Evolutionary conservation across 1,140 invertebrate species (phyloP).

Genomic region (Druon quercuslanigerum): DNA sequence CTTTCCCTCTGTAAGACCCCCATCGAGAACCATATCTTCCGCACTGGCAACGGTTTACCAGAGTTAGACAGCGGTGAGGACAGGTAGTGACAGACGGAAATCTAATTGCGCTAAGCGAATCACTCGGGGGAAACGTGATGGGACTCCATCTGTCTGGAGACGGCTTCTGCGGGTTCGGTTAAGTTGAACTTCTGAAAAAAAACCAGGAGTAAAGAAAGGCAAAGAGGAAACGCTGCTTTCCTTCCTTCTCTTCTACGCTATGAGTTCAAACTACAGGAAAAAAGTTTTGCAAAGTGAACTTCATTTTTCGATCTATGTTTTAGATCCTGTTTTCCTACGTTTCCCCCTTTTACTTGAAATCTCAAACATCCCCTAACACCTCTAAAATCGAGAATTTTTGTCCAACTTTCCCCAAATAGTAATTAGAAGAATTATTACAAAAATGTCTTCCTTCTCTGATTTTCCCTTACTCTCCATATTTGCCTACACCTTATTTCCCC

Average conservation of each 20-base stretch:
- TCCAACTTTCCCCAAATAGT: not conserved
- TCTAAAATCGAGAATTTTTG: too few species aligned
- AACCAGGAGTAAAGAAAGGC: constrained; percentile 11
- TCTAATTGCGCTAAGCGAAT: constrained; percentile 37
- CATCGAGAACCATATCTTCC: constrained; percentile 26
- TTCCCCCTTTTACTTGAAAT: not conserved
- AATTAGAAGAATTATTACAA: too few species aligned
- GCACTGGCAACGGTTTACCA: constrained; percentile 11
- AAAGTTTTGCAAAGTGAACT: not conserved
- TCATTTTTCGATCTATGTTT: not conserved
- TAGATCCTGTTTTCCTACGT: not conserved
- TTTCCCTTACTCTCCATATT: too few species aligned
- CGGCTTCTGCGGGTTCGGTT: constrained; percentile 22
- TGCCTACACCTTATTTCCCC: too few species aligned
- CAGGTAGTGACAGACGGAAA: constrained; percentile 20
- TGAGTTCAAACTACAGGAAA: not conserved
- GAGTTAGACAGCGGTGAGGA: not conserved
- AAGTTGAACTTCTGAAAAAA: constrained; percentile 14
- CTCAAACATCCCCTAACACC: too few species aligned
- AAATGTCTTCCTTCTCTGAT: too few species aligned
- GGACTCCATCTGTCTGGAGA: constrained; percentile 36
- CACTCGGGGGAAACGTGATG: constrained; percentile 34
- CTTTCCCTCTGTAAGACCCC: constrained; percentile 36
- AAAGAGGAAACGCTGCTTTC: constrained; percentile 10
- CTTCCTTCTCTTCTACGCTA: not conserved